These are phyloP conservation scores for Mastomys coucha DNA, from an alignment of 2,113 vertebrate species.

Conservation along the genomic window DNA sequence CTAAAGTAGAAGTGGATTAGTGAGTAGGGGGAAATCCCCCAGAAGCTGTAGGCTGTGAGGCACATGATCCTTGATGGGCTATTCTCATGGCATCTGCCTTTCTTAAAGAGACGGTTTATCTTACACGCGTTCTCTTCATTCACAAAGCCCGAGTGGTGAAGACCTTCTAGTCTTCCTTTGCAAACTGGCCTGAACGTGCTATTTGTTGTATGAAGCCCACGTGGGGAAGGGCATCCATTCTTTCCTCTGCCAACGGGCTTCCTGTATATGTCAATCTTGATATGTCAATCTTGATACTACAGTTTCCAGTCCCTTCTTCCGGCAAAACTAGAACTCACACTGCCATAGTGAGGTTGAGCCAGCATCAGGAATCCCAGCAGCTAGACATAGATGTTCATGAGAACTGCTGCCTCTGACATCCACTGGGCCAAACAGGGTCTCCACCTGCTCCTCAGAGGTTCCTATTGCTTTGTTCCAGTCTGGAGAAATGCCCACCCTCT, in stretches of 20 bases:
- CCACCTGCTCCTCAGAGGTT: background rate
- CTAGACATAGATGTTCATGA: accelerated
- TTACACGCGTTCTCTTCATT: background rate
- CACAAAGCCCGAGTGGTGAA: no score
- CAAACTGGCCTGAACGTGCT: background rate
- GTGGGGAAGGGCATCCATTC: no score
- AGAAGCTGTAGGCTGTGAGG: background rate
- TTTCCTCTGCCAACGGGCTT: background rate
- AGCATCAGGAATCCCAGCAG: accelerated
- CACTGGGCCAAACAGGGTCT: background rate
- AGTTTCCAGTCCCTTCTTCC: no score
- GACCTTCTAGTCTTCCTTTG: background rate
- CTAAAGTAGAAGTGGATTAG: background rate
- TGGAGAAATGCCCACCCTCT: background rate
- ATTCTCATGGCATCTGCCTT: no score
- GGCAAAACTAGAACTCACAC: background rate
- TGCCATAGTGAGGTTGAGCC: background rate
- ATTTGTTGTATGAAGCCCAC: background rate
- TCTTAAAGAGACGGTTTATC: background rate
- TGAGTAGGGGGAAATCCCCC: background rate
- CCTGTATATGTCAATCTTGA: background rate
- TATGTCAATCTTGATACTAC: background rate
- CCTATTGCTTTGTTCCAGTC: background rate
- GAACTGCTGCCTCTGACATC: background rate
- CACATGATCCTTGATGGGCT: background rate